phyloP scores from a whole-genome alignment of 1,140 invertebrate genomes.

The Coptotermes formosanus region DNA sequence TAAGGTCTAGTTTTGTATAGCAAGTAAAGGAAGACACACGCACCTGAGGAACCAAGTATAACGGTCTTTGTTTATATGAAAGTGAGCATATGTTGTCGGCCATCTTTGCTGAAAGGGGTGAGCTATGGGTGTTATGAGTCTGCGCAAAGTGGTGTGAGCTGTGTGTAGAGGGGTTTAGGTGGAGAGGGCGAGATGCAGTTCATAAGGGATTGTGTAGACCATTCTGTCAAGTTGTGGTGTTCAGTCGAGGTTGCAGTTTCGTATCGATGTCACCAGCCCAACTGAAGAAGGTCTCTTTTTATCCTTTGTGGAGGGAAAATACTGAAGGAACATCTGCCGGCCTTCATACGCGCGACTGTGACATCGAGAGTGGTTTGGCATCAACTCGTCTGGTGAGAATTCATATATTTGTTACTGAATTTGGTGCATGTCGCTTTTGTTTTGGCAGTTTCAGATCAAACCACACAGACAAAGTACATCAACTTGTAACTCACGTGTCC shows the following conservation, averaged over 20 bases:
- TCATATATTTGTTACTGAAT: not conserved
- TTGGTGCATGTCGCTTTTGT: too few species aligned
- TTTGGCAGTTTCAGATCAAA: too few species aligned
- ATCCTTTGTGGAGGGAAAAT: not conserved
- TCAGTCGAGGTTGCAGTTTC: not conserved
- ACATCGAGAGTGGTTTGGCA: not conserved
- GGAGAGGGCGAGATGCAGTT: not conserved
- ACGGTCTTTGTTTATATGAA: not conserved
- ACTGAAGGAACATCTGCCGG: not conserved
- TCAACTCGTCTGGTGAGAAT: not conserved
- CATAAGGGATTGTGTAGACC: not conserved
- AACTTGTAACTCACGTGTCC: too few species aligned
- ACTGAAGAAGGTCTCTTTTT: not conserved
- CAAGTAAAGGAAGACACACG: not conserved
- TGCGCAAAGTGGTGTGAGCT: not conserved
- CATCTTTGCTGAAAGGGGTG: slow-evolving; percentile 14
- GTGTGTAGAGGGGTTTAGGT: not conserved
- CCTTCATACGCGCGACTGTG: not conserved
- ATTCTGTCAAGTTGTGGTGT: not conserved
- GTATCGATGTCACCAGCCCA: not conserved
- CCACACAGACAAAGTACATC: too few species aligned
- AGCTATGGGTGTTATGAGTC: not conserved
- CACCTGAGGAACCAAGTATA: not conserved
- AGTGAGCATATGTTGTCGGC: slow-evolving; percentile 9
- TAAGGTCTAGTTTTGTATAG: not conserved